These are phyloP conservation scores for Bathynomus jamesi DNA, from an alignment of 1,140 invertebrate species.

Conservation along the genomic window DNA sequence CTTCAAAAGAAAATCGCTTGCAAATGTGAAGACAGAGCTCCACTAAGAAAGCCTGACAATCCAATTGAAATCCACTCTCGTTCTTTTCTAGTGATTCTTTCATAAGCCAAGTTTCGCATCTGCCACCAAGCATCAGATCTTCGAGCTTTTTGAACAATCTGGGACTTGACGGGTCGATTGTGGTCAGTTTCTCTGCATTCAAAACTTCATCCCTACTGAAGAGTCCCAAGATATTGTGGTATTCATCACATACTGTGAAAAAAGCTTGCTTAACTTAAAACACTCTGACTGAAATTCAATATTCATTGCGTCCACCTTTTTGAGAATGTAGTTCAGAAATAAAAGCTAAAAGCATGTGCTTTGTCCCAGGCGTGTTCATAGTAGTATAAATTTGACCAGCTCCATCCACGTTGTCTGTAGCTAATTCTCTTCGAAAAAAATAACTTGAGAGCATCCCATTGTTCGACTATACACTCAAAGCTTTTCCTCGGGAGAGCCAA, in stretches of 20 bases:
- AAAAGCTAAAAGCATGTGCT: background rate
- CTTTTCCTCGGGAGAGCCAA: slow-evolving; percentile 4
- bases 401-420: background rate
- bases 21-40: background rate
- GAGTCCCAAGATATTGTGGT: background rate
- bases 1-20: no score
- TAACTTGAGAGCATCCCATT: no score
- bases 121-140: background rate
- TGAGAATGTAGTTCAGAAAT: background rate
- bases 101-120: background rate
- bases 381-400: background rate
- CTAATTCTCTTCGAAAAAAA: background rate
- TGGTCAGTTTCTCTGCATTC: background rate
- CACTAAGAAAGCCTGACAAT: background rate
- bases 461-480: background rate
- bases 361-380: background rate
- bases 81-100: background rate
- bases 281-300: slow-evolving; percentile 3
- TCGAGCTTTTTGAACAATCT: background rate
- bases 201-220: background rate
- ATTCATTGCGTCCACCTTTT: background rate
- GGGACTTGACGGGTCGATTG: background rate
- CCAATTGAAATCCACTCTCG: background rate
- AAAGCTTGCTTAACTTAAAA: background rate
- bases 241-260: background rate